These are phyloP conservation scores for Drosophila sordidula DNA, from an alignment of 2,888 invertebrate genomes.

Conservation along the genomic window DNA sequence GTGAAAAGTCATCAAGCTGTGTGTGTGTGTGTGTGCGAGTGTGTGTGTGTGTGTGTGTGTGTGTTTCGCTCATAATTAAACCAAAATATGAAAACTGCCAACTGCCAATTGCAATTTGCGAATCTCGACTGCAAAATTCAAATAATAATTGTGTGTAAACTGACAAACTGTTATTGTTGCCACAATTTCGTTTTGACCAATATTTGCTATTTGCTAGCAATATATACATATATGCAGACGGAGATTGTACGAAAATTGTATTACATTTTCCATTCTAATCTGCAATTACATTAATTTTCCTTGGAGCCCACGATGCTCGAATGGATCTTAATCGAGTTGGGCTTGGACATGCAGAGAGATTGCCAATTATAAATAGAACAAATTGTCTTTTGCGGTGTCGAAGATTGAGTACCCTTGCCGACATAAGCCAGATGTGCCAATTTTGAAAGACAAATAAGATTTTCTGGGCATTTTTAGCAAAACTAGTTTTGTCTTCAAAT, in stretches of 20 bases:
- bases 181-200: slow-evolving; percentile 8
- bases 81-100: slow-evolving; percentile 15
- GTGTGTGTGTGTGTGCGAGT: slow-evolving; percentile 3
- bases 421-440: too few species aligned
- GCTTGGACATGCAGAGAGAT: too few species aligned
- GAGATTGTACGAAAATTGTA: neutral
- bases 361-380: too few species aligned
- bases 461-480: too few species aligned
- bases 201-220: neutral
- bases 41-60: neutral
- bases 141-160: slow-evolving; percentile 25
- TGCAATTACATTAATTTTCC: neutral
- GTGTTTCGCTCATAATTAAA: slow-evolving; percentile 24
- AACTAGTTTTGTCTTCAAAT: too few species aligned
- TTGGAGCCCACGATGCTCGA: neutral
- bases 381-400: too few species aligned
- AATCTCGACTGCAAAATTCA: slow-evolving; percentile 10
- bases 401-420: too few species aligned
- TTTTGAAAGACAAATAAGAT: too few species aligned
- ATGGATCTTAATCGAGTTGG: neutral
- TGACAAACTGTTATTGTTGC: slow-evolving; percentile 2
- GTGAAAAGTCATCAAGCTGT: slow-evolving; percentile 26
- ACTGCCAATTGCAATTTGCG: slow-evolving; percentile 2
- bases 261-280: neutral
- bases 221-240: too few species aligned